phyloP scores from a whole-genome alignment of 2,888 invertebrate genomes.

The Fissipunctia ypsillon region DNA sequence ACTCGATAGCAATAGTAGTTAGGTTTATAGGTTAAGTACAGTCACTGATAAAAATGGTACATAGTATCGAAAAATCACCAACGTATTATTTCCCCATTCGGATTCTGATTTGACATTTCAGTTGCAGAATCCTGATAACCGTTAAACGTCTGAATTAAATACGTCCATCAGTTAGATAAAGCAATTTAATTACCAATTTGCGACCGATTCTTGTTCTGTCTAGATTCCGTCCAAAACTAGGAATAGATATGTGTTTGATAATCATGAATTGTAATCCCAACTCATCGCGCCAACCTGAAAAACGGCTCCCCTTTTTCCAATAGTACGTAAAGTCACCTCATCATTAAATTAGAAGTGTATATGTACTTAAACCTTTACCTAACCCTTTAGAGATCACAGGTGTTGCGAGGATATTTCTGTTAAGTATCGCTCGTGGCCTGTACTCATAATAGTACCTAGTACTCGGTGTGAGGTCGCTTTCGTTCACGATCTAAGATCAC shows the following conservation, averaged over 20 bases:
- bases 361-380: constrained; percentile 28
- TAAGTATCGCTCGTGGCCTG: constrained; percentile 43
- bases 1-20: too few species aligned
- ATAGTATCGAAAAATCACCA: not conserved
- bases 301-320: not conserved
- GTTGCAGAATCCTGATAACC: not conserved
- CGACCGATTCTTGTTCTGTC: not conserved
- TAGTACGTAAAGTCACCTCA: constrained; percentile 18
- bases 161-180: not conserved
- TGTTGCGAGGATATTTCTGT: constrained; percentile 34
- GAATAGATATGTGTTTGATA: not conserved
- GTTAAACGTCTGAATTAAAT: not conserved
- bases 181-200: not conserved
- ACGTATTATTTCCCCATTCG: not conserved
- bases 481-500: constrained; percentile 36
- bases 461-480: constrained; percentile 34
- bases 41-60: not conserved
- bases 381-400: constrained; percentile 7
- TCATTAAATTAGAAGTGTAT: constrained; percentile 7
- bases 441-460: constrained; percentile 20
- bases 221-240: not conserved
- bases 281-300: not conserved
- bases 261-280: not conserved
- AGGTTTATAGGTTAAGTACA: not conserved
- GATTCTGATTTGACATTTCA: not conserved